phyloP scores from a whole-genome alignment of 1,140 invertebrate species.

The Polyergus mexicanus region DNA sequence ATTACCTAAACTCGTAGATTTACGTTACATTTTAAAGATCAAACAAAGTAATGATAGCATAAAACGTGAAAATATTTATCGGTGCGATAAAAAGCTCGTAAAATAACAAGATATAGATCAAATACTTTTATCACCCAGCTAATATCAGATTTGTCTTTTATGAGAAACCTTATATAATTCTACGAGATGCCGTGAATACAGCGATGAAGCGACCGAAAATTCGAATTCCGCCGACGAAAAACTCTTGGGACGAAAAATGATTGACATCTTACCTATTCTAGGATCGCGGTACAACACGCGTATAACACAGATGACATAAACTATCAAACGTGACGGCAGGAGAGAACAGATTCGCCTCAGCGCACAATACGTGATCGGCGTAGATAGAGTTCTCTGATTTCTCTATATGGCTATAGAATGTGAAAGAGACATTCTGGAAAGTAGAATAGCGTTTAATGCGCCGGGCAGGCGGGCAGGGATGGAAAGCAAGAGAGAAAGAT shows the following conservation, averaged over 20 bases:
- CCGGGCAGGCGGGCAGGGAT: neutral
- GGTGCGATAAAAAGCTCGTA: neutral
- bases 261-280: conserved; percentile 71
- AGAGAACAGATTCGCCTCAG: conserved; percentile 77
- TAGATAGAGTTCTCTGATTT: conserved; percentile 70
- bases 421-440: conserved; percentile 35
- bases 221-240: conserved; percentile 65
- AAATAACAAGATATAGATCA: neutral
- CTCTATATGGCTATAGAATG: conserved; percentile 30
- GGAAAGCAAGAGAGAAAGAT: conserved; percentile 35
- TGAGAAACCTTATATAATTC: conserved; percentile 17
- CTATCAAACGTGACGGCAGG: conserved; percentile 78
- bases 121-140: neutral
- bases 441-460: conserved; percentile 41
- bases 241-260: conserved; percentile 73
- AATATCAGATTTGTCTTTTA: neutral
- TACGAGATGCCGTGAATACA: neutral
- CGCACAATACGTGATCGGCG: conserved; percentile 80
- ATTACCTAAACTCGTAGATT: neutral
- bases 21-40: conserved; percentile 6
- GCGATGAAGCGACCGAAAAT: conserved; percentile 54
- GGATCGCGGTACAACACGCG: conserved; percentile 59
- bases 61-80: conserved; percentile 37
- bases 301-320: conserved; percentile 79
- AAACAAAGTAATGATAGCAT: neutral